These are phyloP conservation scores for Amblyopsis hoosieri DNA, from an alignment of 2,797 vertebrate species.

Conservation along the genomic window DNA sequence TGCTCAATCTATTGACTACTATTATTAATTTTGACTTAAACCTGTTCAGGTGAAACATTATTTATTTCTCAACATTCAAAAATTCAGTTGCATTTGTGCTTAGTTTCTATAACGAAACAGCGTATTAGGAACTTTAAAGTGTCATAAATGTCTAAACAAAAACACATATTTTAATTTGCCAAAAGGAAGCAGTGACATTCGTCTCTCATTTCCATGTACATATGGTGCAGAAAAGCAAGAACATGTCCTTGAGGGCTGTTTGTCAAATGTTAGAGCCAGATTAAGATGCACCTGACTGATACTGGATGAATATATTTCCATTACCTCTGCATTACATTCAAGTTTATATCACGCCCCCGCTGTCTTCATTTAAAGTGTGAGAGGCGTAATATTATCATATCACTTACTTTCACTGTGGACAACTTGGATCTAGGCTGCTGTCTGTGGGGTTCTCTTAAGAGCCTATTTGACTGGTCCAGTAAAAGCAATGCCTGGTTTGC, in stretches of 20 bases:
- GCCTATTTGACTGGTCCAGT: conserved; percentile 85
- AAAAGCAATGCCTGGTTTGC: conserved; percentile 88
- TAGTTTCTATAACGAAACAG: background rate
- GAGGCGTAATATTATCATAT: conserved; percentile 89
- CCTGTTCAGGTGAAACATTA: background rate
- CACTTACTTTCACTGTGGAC: conserved; percentile 85
- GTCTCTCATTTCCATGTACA: conserved; percentile 5
- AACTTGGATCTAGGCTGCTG: conserved; percentile 82
- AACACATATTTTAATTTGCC: background rate
- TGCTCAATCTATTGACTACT: no score
- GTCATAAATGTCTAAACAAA: background rate
- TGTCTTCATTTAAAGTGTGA: conserved; percentile 85
- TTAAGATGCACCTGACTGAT: conserved; percentile 45
- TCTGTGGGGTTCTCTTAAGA: conserved; percentile 85
- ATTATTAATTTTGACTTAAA: background rate
- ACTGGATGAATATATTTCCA: conserved; percentile 82
- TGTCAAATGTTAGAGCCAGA: conserved; percentile 47
- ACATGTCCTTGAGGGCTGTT: conserved; percentile 11
- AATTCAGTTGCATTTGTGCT: background rate
- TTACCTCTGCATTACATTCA: conserved; percentile 79
- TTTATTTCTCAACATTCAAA: background rate
- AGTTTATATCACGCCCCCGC: conserved; percentile 78
- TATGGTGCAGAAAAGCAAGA: background rate
- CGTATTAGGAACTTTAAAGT: background rate
- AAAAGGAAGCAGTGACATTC: conserved; percentile 8